Percentiles rank a stretch among this genome's conserved stretches.
These are phyloP conservation scores for Drosophila kanapiae DNA, from an alignment of 1,140 invertebrate genomes.

Conservation along the genomic window DNA sequence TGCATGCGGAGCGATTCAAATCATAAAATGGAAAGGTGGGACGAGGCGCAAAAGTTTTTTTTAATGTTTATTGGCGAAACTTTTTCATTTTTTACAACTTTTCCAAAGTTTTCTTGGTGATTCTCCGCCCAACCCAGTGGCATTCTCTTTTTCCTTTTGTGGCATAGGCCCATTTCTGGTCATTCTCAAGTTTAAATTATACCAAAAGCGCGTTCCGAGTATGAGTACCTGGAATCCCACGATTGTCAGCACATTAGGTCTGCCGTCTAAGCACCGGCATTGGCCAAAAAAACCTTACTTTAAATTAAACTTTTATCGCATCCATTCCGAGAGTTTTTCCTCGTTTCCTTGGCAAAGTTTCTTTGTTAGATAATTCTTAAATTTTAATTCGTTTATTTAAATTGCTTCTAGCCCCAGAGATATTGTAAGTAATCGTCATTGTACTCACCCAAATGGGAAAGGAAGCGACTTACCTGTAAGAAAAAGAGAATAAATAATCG, in stretches of 20 bases:
- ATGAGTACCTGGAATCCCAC: constrained; percentile 63
- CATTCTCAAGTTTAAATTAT: constrained; percentile 82
- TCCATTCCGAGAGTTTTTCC: constrained; percentile 42
- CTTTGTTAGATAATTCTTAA: constrained; percentile 53
- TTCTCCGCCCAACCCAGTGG: constrained; percentile 13
- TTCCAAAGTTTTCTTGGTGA: constrained; percentile 55
- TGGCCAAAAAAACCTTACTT: constrained; percentile 25
- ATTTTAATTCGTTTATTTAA: constrained; percentile 77
- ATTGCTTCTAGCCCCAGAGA: constrained; percentile 44
- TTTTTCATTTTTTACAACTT: constrained; percentile 80
- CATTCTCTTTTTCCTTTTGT: constrained; percentile 11
- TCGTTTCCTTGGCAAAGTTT: constrained; percentile 64
- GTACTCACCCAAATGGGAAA: constrained; percentile 20
- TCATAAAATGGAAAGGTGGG: constrained; percentile 67
- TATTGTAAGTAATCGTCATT: constrained; percentile 51
- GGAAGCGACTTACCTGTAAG: constrained; percentile 64
- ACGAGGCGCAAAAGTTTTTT: constrained; percentile 70
- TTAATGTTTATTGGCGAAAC: constrained; percentile 83
- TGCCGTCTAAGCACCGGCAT: constrained; percentile 4
- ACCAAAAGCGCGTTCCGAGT: constrained; percentile 12
- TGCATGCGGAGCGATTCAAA: constrained; percentile 38
- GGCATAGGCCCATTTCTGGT: constrained; percentile 62
- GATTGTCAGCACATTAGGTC: constrained; percentile 81
- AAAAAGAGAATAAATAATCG: constrained; percentile 15
- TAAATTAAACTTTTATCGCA: constrained; percentile 61